phyloP scores from a whole-genome alignment of 2,113 vertebrate genomes.

The Oceanodroma tethys region DNA sequence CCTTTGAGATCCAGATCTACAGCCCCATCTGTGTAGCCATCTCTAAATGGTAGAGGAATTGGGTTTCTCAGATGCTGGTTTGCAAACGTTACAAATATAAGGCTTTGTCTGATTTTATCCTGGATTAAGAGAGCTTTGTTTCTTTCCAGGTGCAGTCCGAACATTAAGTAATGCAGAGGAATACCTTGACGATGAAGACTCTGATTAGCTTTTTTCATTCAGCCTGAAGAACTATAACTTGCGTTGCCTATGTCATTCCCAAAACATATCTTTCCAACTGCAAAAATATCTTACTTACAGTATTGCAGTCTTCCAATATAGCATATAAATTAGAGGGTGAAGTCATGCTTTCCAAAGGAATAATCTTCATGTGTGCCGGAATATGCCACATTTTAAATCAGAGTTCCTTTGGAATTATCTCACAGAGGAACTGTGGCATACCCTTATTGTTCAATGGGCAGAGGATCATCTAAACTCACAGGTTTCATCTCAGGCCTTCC shows the following conservation, averaged over 20 bases:
- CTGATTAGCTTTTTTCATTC: conserved; percentile 79
- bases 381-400: background rate
- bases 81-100: background rate
- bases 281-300: conserved; percentile 12
- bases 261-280: conserved; percentile 42
- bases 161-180: conserved; percentile 92
- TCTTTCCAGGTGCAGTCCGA: conserved; percentile 77
- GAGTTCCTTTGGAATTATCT: background rate
- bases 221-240: conserved; percentile 34
- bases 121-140: background rate
- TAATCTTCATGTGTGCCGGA: background rate
- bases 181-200: conserved; percentile 97
- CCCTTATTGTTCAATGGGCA: background rate
- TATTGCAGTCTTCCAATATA: conserved; percentile 4
- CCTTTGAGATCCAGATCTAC: background rate
- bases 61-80: background rate
- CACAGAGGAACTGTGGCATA: background rate
- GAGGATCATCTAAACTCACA: background rate
- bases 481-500: background rate
- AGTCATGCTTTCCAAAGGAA: background rate
- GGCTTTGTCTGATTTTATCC: background rate
- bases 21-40: background rate
- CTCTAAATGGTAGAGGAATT: background rate
- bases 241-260: conserved; percentile 56
- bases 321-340: background rate